A percentile compares a stretch with the other conserved stretches of the same genome.
These are phyloP conservation scores for Strigamia maritima DNA, from an alignment of 2,888 invertebrate species.

Conservation along the genomic window DNA sequence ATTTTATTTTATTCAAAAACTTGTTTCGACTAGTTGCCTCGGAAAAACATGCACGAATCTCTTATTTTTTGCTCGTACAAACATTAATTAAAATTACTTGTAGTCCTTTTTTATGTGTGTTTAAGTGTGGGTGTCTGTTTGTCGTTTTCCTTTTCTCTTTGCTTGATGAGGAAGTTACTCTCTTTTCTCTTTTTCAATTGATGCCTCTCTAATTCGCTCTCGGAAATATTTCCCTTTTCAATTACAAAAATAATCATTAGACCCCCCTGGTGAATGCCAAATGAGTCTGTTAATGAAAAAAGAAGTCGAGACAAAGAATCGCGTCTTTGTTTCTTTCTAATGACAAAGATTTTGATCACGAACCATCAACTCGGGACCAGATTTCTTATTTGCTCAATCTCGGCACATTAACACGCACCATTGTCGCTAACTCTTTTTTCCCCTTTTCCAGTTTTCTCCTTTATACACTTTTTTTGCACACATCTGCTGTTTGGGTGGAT, in stretches of 20 bases:
- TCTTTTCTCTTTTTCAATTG: conserved; percentile 28
- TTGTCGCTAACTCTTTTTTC: not conserved
- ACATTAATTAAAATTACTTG: conserved; percentile 28
- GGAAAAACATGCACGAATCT: conserved; percentile 5
- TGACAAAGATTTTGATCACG: conserved; percentile 12
- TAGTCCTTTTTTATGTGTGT: conserved; percentile 24
- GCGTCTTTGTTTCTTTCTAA: conserved; percentile 25
- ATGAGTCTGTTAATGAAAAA: conserved; percentile 21
- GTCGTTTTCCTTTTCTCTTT: conserved; percentile 25
- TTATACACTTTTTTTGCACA: not conserved
- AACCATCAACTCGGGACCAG: not conserved
- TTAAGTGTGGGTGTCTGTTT: conserved; percentile 12
- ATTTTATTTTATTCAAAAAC: not conserved
- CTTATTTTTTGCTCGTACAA: not conserved
- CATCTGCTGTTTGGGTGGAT: not conserved
- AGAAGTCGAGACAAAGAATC: not conserved
- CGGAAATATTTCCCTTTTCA: conserved; percentile 34
- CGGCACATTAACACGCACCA: conserved; percentile 15
- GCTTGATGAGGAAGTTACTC: conserved; percentile 12
- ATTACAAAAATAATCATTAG: conserved; percentile 35
- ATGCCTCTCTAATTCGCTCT: conserved; percentile 33
- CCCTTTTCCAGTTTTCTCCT: not conserved
- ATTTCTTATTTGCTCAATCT: conserved; percentile 25
- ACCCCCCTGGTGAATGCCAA: conserved; percentile 19
- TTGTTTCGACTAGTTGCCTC: not conserved